phyloP scores from a whole-genome alignment of 1,140 invertebrate species.

The Ostrea edulis region DNA sequence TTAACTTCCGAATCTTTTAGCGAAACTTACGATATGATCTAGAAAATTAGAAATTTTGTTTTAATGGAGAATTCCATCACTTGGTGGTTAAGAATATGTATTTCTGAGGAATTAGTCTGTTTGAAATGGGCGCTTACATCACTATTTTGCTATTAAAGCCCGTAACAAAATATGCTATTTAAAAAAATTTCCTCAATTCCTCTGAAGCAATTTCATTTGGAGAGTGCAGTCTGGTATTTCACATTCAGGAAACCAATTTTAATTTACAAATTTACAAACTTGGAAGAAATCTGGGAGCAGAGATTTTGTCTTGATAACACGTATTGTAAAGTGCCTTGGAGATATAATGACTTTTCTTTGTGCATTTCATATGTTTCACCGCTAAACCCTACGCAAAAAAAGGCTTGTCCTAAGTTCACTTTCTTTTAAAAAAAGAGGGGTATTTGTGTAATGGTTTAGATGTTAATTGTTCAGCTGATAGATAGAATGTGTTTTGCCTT shows the following conservation, averaged over 20 bases:
- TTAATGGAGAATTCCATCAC: not conserved
- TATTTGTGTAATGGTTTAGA: constrained; percentile 27
- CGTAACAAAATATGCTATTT: not conserved
- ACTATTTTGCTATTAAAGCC: not conserved
- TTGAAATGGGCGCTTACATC: constrained; percentile 4
- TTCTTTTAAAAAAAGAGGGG: constrained; percentile 14
- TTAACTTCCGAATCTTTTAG: not conserved
- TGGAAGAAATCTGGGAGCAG: not conserved
- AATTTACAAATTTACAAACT: not conserved
- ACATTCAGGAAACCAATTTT: constrained; percentile 2
- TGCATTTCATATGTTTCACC: not conserved
- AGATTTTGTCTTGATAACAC: not conserved
- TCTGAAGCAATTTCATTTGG: constrained; percentile 1
- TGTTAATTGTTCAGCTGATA: constrained; percentile 21
- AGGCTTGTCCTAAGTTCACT: not conserved
- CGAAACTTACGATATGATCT: not conserved
- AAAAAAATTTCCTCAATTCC: not conserved
- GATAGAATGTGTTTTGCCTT: constrained; percentile 25
- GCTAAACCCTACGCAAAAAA: constrained; percentile 8
- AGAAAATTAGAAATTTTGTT: not conserved
- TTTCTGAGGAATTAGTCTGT: not conserved
- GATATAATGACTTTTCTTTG: not conserved
- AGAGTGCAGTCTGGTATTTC: not conserved
- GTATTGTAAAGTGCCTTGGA: not conserved
- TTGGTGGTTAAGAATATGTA: not conserved